phyloP scores from a whole-genome alignment of 2,888 invertebrate genomes.

The Heteropelma amictum region DNA sequence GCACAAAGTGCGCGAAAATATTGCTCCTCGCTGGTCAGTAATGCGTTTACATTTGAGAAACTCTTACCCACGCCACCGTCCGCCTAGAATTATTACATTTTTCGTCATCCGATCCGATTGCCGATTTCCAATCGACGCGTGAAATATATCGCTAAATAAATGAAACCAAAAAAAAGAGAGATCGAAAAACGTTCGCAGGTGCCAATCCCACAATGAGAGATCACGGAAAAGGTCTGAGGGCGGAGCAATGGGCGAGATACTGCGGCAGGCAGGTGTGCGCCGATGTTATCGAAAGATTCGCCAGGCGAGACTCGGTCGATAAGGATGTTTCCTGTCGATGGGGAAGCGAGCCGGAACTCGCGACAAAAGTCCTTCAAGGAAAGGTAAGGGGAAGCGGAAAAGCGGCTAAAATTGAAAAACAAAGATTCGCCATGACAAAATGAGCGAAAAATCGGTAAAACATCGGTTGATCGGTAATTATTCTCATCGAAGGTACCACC shows the following conservation, averaged over 20 bases:
- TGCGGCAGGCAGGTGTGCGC: constrained; percentile 86
- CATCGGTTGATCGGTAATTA: not conserved
- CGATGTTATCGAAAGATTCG: constrained; percentile 85
- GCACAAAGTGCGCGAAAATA: constrained; percentile 86
- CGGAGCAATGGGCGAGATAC: constrained; percentile 87
- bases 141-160: too few relatives aligned
- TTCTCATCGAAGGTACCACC: constrained; percentile 54
- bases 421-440: too few relatives aligned
- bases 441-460: too few relatives aligned
- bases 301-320: constrained; percentile 81
- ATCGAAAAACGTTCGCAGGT: constrained; percentile 77
- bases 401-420: not conserved
- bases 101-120: too few relatives aligned
- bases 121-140: too few relatives aligned
- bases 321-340: constrained; percentile 80
- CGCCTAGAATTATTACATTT: too few relatives aligned
- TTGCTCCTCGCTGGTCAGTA: constrained; percentile 85
- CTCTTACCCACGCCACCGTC: too few relatives aligned
- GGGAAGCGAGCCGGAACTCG: constrained; percentile 82
- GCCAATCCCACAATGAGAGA: constrained; percentile 85
- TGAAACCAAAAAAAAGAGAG: not conserved
- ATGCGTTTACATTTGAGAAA: not conserved
- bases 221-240: constrained; percentile 83
- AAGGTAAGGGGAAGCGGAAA: constrained; percentile 72
- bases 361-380: constrained; percentile 79